A percentile compares a stretch with the other conserved stretches of the same genome.
phyloP scores from a whole-genome alignment of 1,140 invertebrate species.

The Drosophila erecta region DNA sequence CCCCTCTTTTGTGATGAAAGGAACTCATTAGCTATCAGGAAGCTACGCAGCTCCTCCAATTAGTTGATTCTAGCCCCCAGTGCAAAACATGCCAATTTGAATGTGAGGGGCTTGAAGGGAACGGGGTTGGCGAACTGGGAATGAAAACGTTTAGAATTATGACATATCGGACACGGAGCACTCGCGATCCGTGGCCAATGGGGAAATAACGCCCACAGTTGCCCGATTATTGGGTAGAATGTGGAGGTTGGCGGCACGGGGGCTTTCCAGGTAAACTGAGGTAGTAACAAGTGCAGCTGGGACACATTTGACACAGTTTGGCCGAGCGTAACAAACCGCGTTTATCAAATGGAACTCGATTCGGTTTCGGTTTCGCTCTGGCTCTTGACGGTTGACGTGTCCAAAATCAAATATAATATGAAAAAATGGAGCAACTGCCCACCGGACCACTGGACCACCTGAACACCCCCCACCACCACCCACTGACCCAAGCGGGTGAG shows the following conservation, averaged over 20 bases:
- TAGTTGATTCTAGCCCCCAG: background rate
- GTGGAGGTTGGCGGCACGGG: background rate
- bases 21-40: background rate
- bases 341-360: constrained; percentile 66
- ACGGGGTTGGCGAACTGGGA: background rate
- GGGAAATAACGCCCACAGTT: constrained; percentile 11
- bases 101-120: background rate
- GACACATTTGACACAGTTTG: constrained; percentile 79
- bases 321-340: constrained; percentile 72
- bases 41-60: background rate
- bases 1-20: background rate
- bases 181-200: constrained; percentile 22
- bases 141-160: constrained; percentile 4
- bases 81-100: constrained; percentile 4
- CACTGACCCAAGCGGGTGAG: constrained; percentile 21
- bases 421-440: constrained; percentile 8
- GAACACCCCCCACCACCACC: background rate
- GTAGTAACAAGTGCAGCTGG: constrained; percentile 65
- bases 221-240: constrained; percentile 19
- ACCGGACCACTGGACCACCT: background rate
- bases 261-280: background rate
- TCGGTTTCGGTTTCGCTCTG: constrained; percentile 39
- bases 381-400: constrained; percentile 59
- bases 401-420: constrained; percentile 26
- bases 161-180: constrained; percentile 17